Evolutionary conservation across 2,797 vertebrate species (phyloP).

Genomic region (Poeciliopsis presidionis): DNA sequence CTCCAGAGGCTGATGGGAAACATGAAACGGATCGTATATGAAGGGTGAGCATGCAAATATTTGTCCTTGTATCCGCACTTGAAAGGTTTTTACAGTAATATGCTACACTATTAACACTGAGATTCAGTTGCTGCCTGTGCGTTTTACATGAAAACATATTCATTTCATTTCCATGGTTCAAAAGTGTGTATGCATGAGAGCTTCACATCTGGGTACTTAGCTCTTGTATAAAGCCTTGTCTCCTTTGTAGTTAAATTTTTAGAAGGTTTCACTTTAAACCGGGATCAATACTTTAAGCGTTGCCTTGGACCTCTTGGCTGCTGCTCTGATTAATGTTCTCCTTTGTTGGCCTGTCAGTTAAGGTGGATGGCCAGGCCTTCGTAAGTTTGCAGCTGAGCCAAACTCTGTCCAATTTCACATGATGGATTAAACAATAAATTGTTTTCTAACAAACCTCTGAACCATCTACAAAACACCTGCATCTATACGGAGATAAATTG

Average conservation of each 20-base stretch:
- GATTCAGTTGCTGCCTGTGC: background rate
- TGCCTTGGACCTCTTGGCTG: background rate
- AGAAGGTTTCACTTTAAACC: background rate
- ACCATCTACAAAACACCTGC: background rate
- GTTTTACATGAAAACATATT: background rate
- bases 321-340: slow-evolving; percentile 2
- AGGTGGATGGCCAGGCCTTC: background rate
- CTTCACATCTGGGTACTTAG: background rate
- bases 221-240: background rate
- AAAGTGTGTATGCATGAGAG: background rate
- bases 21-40: no score
- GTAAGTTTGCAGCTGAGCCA: background rate
- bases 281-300: background rate
- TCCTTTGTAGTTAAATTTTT: background rate
- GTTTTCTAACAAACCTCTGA: background rate
- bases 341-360: background rate
- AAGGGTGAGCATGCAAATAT: no score
- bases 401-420: background rate
- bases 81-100: no score
- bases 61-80: no score
- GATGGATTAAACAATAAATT: background rate
- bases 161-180: background rate
- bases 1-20: no score
- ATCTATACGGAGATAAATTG: background rate
- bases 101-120: background rate